A percentile compares a stretch with the other conserved stretches of the same genome.
Conservation (phyloP, 2,888 invertebrate genomes). For the Calliscelio sp. region DNA sequence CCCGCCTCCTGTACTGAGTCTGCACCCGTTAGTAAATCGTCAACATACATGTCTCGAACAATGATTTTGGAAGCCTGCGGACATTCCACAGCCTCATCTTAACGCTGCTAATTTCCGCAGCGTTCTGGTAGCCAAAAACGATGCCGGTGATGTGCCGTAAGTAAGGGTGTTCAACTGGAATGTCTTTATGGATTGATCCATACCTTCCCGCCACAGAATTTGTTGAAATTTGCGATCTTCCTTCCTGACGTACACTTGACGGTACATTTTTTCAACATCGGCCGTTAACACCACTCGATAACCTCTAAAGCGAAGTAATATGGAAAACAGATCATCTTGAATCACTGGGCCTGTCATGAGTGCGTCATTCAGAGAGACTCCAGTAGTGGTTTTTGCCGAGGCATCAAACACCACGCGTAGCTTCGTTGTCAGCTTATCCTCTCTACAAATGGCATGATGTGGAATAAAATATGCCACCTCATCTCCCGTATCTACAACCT, state of each 20-base stretch:
- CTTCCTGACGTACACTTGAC: slow-evolving; percentile 67
- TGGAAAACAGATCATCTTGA: slow-evolving; percentile 27
- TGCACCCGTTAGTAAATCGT: slow-evolving; percentile 32
- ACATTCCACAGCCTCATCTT: slow-evolving; percentile 16
- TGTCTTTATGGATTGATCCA: slow-evolving; percentile 28
- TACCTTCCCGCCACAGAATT: slow-evolving; percentile 78
- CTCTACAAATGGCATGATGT: slow-evolving; percentile 16
- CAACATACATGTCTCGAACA: slow-evolving; percentile 32
- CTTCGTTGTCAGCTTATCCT: slow-evolving; percentile 17
- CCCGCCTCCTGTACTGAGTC: not conserved
- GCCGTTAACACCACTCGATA: slow-evolving; percentile 14
- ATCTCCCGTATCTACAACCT: not conserved
- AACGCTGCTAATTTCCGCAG: slow-evolving; percentile 29
- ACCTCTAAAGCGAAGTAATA: slow-evolving; percentile 2
- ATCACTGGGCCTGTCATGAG: slow-evolving; percentile 18
- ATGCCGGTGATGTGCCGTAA: slow-evolving; percentile 76
- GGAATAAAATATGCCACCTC: slow-evolving; percentile 20
- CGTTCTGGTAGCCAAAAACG: slow-evolving; percentile 73
- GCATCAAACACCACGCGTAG: slow-evolving; percentile 31
- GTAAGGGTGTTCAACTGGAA: slow-evolving; percentile 77
- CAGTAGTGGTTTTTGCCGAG: slow-evolving; percentile 18
- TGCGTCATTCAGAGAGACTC: slow-evolving; percentile 17
- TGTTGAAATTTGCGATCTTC: slow-evolving; percentile 76
- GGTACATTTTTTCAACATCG: slow-evolving; percentile 72
- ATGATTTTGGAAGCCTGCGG: slow-evolving; percentile 18